Evolutionary conservation across 1,140 invertebrate genomes (phyloP), one percentile per base, ranked within the genome.

Genomic region (Cydia pomonella): DNA sequence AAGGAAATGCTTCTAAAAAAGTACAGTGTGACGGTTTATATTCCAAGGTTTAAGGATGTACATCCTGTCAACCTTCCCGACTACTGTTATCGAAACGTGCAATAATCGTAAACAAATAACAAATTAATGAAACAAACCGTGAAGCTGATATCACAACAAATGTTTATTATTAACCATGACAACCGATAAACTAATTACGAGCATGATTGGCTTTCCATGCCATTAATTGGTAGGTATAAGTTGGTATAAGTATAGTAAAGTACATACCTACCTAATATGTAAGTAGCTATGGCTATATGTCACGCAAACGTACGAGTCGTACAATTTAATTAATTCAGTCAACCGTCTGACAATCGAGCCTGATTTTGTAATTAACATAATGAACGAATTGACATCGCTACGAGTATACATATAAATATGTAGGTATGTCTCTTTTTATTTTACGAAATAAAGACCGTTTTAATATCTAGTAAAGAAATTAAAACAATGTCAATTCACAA

Each of bases 1-100:
- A 59, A 50, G n/a, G 47, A 53, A 16, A 21, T 27, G 16, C 47
- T n/a, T 50, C n/a, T 50, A 50, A n/a, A 50, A 50, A n/a, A 7
- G 47, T n/a, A n/a, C 47, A 47, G 1, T 16, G 44, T 53, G n/a
- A 16, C n/a, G 13, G n/a, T 53, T 18, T 53, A 18, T 53, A 53
- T 53, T 50, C 16, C 47, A 59, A 59, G 50, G 50, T 59, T 21
- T 59, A 2, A 59, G 50, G 50, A 59, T 59, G 50, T 59, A 21
- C 50, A 7, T 59, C 50, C 50, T 59, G n/a, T 21, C 47, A 59
- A 59, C 50, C 18, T 59, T 4, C 18, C 50, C 18, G 53, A 16
- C 16, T 73, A 29, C n/a, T 73, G 63, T 18, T 64, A 13, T 64
- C 5, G 27, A 59, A 21, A 59, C 18, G 7, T 59, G 21, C 9